Evolutionary conservation across 2,113 vertebrate species (phyloP), one percentile per base, ranked within the genome.

Genomic region (Planiliza haematocheilus): DNA sequence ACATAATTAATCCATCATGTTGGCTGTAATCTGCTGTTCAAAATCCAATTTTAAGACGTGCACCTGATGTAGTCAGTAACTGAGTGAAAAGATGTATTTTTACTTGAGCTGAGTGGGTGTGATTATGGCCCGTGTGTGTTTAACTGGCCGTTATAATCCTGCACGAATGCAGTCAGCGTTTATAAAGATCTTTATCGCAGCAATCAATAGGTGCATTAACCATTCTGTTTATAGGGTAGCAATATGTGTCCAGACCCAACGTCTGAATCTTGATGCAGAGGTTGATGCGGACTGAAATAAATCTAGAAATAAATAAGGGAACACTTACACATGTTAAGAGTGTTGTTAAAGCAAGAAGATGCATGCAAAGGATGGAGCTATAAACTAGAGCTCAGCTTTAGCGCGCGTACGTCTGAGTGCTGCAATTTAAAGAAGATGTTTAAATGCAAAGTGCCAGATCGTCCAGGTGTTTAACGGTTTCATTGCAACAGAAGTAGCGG

Each of bases 201-300:
- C 60, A 59, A 8, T 80, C 84, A 62, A 75, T 77, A 66, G 63
- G 62, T 48, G 55, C 70, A 83, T 85, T 85, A 83, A 60, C 38
- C 59, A 56, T 78, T 65, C 11, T 0, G 36, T 53, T 75, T 72
- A 76, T 63, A 58, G 62, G 46, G 73, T 16, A 46, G 58, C 61
- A 39, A n/a, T 63, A 65, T 0, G n/a, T 60, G 76, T 58, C 61
- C 13, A 75, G 42, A 69, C 42, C 60, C 57, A 67, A 64, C 8
- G 41, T 50, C 8, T 53, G 51, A 18, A 30, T 67, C 56, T 45
- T 52, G 43, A n/a, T n/a, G 56, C 18, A n/a, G 59, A 49, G 38
- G 71, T 60, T 62, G 58, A 68, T 2, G 13, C 13, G 34, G 39
- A 57, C 49, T 21, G 6, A 42, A 20, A 60, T 46, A 1, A 60